Evolutionary conservation across 2,797 vertebrate genomes (phyloP).

Genomic region (Chlorospingus semifuscus): DNA sequence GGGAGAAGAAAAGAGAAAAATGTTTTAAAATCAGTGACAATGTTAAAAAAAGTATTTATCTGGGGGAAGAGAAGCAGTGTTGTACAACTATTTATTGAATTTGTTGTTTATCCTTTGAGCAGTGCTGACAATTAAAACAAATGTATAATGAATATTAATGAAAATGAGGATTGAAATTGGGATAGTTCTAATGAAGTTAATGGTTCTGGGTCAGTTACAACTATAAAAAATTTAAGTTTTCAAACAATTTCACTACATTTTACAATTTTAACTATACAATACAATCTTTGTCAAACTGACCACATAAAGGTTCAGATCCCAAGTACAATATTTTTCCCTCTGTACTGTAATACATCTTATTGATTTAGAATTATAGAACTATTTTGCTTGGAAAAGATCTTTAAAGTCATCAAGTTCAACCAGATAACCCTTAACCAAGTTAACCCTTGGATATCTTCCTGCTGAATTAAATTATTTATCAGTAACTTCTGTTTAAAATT

Average conservation of each 20-base stretch:
- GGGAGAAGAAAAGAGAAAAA: not conserved
- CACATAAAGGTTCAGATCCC: not conserved
- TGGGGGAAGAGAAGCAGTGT: rapidly evolving
- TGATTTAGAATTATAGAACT: not conserved
- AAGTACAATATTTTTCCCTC: not conserved
- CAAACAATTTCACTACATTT: not conserved
- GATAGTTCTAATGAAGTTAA: not conserved
- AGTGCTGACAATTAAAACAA: not conserved
- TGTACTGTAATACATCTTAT: not conserved
- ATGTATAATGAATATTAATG: not conserved
- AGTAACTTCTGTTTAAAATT: not conserved
- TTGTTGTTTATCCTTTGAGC: not conserved
- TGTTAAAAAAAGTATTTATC: not conserved
- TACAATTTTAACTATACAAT: not conserved
- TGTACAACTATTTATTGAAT: not conserved
- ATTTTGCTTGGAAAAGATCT: not conserved
- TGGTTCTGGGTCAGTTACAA: not conserved
- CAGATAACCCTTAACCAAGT: not conserved
- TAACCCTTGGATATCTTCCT: not conserved
- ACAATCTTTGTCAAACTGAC: not conserved
- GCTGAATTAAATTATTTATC: not conserved
- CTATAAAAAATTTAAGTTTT: not conserved
- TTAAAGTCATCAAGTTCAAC: not conserved
- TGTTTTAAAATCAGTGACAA: not conserved
- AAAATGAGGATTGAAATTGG: not conserved